Percentiles rank a stretch among this genome's conserved stretches.
Conservation (phyloP, 1,140 invertebrate genomes). For the Hetaerina americana region DNA sequence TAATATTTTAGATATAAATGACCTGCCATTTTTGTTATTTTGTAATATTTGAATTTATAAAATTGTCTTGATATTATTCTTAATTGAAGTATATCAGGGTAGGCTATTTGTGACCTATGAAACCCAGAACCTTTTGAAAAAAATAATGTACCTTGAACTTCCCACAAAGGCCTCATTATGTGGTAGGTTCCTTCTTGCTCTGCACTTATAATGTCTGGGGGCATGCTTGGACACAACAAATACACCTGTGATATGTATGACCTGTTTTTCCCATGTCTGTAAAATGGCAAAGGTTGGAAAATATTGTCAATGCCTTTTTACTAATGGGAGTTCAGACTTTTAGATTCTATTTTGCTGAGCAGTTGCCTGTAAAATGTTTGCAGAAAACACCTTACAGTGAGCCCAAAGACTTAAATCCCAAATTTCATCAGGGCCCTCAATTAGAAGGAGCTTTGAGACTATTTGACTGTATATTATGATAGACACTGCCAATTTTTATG, state of each 20-base stretch:
- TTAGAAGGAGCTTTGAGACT: neutral
- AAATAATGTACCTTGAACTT: neutral
- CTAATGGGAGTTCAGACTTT: neutral
- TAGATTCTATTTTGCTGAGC: neutral
- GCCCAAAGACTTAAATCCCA: neutral
- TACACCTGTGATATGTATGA: neutral
- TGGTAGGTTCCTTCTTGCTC: neutral
- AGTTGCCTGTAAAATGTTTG: neutral
- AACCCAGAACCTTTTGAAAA: neutral
- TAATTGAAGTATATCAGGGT: neutral
- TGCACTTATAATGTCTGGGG: neutral
- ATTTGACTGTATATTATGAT: neutral
- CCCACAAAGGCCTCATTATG: neutral
- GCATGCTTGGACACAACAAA: neutral
- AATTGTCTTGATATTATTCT: neutral
- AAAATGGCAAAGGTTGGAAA: neutral
- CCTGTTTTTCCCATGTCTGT: neutral
- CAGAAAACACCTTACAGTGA: neutral
- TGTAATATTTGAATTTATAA: neutral
- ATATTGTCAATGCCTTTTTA: neutral
- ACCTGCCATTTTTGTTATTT: neutral
- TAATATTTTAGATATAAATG: slow-evolving; percentile 1
- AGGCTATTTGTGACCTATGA: neutral
- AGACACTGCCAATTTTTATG: neutral
- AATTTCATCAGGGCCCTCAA: neutral